A percentile compares a stretch with the other conserved stretches of the same genome.
phyloP scores from a whole-genome alignment of 2,113 vertebrate genomes.

The Ptychochromis oligacanthus region DNA sequence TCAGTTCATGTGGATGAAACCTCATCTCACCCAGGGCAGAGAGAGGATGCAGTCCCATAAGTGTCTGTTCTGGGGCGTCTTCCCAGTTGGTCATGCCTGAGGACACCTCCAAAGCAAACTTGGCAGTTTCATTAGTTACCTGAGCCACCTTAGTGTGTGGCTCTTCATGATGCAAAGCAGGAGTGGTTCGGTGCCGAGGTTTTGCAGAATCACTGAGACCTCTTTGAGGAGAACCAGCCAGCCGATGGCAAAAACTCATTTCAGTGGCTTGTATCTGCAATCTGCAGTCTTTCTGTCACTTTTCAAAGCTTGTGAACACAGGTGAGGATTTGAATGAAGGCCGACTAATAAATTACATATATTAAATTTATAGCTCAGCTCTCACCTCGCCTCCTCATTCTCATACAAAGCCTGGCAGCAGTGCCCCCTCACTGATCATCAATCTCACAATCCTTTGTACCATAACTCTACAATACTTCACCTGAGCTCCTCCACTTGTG shows the following conservation, averaged over 20 bases:
- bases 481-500: not conserved
- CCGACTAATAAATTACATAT: conserved; percentile 25
- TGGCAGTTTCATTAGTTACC: conserved; percentile 30
- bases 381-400: not conserved
- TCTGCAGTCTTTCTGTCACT: conserved; percentile 15
- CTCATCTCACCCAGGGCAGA: not conserved
- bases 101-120: conserved; percentile 16
- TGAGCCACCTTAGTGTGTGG: not conserved
- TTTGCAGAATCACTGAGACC: conserved; percentile 26
- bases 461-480: conserved; percentile 5
- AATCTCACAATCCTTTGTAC: conserved; percentile 20
- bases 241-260: conserved; percentile 24
- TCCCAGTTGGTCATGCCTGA: conserved; percentile 30
- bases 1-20: not conserved
- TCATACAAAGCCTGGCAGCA: conserved; percentile 17
- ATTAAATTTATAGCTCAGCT: conserved; percentile 7
- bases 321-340: conserved; percentile 21
- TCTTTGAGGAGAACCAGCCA: conserved; percentile 28
- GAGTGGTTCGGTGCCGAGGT: not conserved
- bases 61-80: conserved; percentile 17
- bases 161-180: conserved; percentile 1
- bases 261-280: conserved; percentile 2
- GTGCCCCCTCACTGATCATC: conserved; percentile 11
- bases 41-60: not conserved
- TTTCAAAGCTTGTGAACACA: conserved; percentile 11